Conservation (phyloP, 2,888 invertebrate species). For the Plagiodera versicolora region DNA sequence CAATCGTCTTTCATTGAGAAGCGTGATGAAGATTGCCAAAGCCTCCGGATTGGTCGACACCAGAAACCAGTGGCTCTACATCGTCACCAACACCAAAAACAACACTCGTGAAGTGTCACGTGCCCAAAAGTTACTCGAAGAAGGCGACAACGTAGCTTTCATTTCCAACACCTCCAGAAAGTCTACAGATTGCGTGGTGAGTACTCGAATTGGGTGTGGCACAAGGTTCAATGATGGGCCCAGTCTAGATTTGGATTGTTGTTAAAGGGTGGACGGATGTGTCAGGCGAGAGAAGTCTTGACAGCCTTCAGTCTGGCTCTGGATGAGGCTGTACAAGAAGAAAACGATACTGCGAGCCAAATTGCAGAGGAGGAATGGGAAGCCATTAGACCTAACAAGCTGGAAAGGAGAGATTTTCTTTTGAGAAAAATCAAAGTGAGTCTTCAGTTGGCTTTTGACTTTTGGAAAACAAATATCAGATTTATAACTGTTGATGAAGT, state of each 20-base stretch:
- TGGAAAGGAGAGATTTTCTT: slow-evolving; percentile 66
- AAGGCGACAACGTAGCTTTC: slow-evolving; percentile 82
- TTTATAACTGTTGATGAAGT: no score
- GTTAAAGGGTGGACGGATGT: slow-evolving; percentile 69
- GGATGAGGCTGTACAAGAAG: slow-evolving; percentile 68
- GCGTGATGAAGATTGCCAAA: slow-evolving; percentile 70
- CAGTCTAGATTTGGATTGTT: background rate
- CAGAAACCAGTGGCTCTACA: slow-evolving; percentile 79
- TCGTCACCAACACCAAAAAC: slow-evolving; percentile 65
- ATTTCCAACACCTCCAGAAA: slow-evolving; percentile 67
- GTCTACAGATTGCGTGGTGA: slow-evolving; percentile 61
- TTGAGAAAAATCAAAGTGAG: slow-evolving; percentile 68
- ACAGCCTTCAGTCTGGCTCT: slow-evolving; percentile 68
- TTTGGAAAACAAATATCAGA: no score
- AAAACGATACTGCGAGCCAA: slow-evolving; percentile 71
- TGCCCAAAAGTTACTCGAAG: slow-evolving; percentile 63
- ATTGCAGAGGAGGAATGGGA: slow-evolving; percentile 88
- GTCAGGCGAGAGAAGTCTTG: slow-evolving; percentile 70
- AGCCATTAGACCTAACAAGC: slow-evolving; percentile 70
- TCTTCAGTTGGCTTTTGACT: no score
- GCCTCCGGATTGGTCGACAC: slow-evolving; percentile 68
- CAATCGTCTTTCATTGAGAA: slow-evolving; percentile 59
- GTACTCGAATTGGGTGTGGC: slow-evolving; percentile 16
- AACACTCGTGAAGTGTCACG: slow-evolving; percentile 58
- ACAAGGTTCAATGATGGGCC: background rate